phyloP scores from a whole-genome alignment of 2,113 vertebrate species.

The Xiphophorus couchianus region DNA sequence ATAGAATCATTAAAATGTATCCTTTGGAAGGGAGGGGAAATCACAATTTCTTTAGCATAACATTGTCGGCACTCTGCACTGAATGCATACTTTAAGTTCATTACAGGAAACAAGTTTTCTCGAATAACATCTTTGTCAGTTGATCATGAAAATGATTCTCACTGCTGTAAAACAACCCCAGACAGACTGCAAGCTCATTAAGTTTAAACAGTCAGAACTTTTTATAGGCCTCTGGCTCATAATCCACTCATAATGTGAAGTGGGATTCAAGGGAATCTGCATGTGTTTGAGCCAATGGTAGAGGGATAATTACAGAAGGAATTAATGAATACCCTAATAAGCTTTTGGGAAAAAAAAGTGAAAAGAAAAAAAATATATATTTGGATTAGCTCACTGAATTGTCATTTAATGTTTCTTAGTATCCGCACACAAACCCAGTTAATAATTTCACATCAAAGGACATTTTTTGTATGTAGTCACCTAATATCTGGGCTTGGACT shows the following conservation, averaged over 20 bases:
- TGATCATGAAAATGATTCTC: constrained; percentile 23
- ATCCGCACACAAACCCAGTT: constrained; percentile 49
- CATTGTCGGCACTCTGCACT: neutral
- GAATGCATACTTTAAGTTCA: neutral
- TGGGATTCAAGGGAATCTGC: constrained; percentile 67
- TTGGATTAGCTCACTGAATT: constrained; percentile 65
- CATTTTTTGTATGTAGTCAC: constrained; percentile 37
- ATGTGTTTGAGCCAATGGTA: constrained; percentile 57
- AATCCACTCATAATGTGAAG: constrained; percentile 68
- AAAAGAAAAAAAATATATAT: constrained; percentile 52
- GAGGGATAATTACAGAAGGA: constrained; percentile 68
- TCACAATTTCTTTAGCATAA: neutral
- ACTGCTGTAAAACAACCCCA: constrained; percentile 22
- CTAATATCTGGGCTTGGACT: constrained; percentile 30
- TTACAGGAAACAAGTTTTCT: neutral
- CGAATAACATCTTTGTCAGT: constrained; percentile 11
- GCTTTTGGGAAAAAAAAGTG: constrained; percentile 32
- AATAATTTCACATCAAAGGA: constrained; percentile 63
- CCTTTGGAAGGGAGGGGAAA: neutral
- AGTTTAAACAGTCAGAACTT: constrained; percentile 52
- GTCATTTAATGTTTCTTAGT: constrained; percentile 66
- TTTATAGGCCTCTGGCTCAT: constrained; percentile 49
- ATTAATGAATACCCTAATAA: constrained; percentile 65
- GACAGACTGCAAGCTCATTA: constrained; percentile 27
- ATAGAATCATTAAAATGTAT: neutral